These are phyloP conservation scores for Caenorhabditis sp. DNA, from an alignment of 2,888 invertebrate genomes.

Conservation along the genomic window DNA sequence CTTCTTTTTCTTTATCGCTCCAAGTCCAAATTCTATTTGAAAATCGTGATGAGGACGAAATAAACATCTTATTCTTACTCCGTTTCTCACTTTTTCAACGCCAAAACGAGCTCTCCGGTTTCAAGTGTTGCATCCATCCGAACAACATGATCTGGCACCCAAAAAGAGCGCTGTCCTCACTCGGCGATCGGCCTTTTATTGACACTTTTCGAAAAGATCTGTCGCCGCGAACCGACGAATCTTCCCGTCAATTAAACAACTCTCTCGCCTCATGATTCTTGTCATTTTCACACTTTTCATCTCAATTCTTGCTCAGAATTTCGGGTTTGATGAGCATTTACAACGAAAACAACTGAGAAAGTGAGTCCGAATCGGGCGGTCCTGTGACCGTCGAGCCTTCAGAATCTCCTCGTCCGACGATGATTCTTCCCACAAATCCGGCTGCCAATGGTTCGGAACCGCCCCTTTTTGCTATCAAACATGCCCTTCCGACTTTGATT, in stretches of 20 bases:
- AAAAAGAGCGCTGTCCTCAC: constrained; percentile 1
- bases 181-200: constrained; percentile 12
- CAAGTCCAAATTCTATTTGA: constrained; percentile 11
- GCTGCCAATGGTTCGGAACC: constrained; percentile 64
- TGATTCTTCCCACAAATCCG: constrained; percentile 39
- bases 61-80: constrained; percentile 20
- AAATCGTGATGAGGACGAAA: constrained; percentile 22
- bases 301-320: neutral
- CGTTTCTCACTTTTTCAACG: neutral
- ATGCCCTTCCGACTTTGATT: constrained; percentile 64
- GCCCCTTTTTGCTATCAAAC: constrained; percentile 63
- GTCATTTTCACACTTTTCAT: neutral
- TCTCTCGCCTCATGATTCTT: constrained; percentile 3
- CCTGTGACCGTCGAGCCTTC: neutral
- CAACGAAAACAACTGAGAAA: constrained; percentile 32
- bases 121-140: neutral
- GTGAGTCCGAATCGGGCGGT: no score
- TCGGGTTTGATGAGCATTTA: constrained; percentile 41
- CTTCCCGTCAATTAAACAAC: no score
- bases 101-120: no score
- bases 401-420: constrained; percentile 25
- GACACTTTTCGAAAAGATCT: constrained; percentile 31
- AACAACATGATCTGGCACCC: constrained; percentile 11
- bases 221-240: constrained; percentile 9
- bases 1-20: neutral